Percentiles rank a stretch among this genome's conserved stretches.
phyloP scores from a whole-genome alignment of 2,113 vertebrate genomes.

The Perca schrenkii region DNA sequence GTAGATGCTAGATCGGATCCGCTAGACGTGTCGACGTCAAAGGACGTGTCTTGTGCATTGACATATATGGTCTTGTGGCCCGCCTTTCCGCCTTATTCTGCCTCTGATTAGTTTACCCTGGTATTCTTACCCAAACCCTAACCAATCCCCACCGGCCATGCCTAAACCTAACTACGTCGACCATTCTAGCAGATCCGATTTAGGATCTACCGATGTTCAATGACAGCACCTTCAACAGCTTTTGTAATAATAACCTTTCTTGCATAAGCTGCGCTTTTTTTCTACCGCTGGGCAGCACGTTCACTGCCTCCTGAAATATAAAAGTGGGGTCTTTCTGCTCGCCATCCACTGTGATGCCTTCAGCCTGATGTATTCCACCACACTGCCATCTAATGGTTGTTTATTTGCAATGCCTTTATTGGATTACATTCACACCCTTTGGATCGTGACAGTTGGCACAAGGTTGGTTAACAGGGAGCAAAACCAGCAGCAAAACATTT shows the following conservation, averaged over 20 bases:
- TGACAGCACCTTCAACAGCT: background rate
- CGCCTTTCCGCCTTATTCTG: too few relatives aligned
- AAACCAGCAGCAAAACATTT: too few relatives aligned
- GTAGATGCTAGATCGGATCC: too few relatives aligned
- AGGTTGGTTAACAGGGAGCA: conserved; percentile 8
- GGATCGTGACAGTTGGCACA: background rate
- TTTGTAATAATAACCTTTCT: conserved; percentile 38
- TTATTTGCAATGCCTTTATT: background rate
- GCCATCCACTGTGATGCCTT: background rate
- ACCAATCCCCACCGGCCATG: too few relatives aligned
- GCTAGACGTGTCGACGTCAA: too few relatives aligned
- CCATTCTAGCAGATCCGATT: too few relatives aligned
- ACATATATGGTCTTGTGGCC: too few relatives aligned
- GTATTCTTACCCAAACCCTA: too few relatives aligned
- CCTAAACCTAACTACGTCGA: too few relatives aligned
- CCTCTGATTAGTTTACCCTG: too few relatives aligned
- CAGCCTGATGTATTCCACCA: background rate
- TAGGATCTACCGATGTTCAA: background rate
- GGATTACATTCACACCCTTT: background rate
- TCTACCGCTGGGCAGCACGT: background rate
- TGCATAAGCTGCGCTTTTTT: conserved; percentile 12
- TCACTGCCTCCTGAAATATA: background rate
- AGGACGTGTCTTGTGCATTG: too few relatives aligned
- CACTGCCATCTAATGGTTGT: conserved; percentile 56
- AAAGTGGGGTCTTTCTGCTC: background rate